Evolutionary conservation across 2,113 vertebrate genomes (phyloP), one percentile per base, ranked within the genome.

Genomic region (Telmatochromis sp.): DNA sequence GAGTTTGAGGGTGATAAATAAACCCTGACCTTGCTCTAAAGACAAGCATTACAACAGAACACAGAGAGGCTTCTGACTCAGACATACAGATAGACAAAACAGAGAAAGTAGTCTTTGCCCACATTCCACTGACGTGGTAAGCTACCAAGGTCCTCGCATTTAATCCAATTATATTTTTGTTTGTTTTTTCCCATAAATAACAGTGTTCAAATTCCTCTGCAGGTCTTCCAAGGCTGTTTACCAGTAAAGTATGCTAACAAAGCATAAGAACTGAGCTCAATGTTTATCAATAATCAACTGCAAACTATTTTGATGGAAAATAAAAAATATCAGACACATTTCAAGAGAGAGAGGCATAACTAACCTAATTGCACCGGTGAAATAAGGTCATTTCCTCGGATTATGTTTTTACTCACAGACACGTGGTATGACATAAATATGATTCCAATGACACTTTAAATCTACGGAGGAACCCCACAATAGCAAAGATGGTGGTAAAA

Each of bases 361-460:
- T 60, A 60, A 60, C 57, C 0, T 60, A 33, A 60, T 19, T 60
- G 28, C 9, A 65, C 31, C 4, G 0, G 31, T 37, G 60, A 65
- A n/a, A 65, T 65, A 35, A 37, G 7, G 33, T 37, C 3, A 7
- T 37, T 65, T 65, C 2, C 31, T 65, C 0, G 0, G 31, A 37
- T 65, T 7, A 7, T 65, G 31, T 21, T 65, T 65, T 37, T n/a
- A 37, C 6, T 37, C 60, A 35, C 60, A 37, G 33, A 65, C 19
- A 65, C 3, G 17, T 65, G 28, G 28, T 37, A 13, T 65, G 0
- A 65, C 60, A 37, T 65, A 65, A 65, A 65, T 65, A 65, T 65
- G 4, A 65, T 21, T 65, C 33, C 60, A 65, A 40, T 40, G 33
- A 68, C 33, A 14, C 37, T 21, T 68, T 68, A 68, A 68, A 68